These are phyloP conservation scores for Stigmatopora nigra DNA, from an alignment of 2,113 vertebrate species.

Conservation along the genomic window DNA sequence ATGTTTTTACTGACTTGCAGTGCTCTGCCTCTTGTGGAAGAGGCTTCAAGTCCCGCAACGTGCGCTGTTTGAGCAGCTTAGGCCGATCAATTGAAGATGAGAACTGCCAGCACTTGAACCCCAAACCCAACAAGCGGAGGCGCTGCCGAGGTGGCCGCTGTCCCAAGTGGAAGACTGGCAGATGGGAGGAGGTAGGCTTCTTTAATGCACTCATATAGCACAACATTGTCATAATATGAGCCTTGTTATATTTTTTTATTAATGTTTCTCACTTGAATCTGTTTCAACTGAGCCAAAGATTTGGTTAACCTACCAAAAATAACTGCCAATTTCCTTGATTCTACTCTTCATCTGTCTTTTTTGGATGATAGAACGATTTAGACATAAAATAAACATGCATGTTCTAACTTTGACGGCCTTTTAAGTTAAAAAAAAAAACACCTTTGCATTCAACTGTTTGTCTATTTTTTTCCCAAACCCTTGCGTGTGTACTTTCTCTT, in stretches of 20 bases:
- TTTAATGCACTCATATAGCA: slow-evolving; percentile 27
- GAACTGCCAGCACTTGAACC: slow-evolving; percentile 79
- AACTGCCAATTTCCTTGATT: too few species aligned
- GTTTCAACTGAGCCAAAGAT: background rate
- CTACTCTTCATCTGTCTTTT: too few species aligned
- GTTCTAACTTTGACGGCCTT: background rate
- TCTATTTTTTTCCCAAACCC: background rate
- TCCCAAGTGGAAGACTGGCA: slow-evolving; percentile 86
- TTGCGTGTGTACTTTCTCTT: slow-evolving; percentile 4
- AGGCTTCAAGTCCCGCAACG: slow-evolving; percentile 82
- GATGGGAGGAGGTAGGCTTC: slow-evolving; percentile 85
- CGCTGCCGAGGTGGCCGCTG: slow-evolving; percentile 85
- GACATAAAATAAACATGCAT: too few species aligned
- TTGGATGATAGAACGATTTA: too few species aligned
- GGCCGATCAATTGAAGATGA: slow-evolving; percentile 78
- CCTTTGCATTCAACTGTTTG: background rate
- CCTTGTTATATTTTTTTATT: background rate
- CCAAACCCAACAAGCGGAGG: slow-evolving; percentile 78
- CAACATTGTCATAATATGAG: background rate
- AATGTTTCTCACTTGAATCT: background rate
- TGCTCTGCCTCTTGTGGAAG: slow-evolving; percentile 89
- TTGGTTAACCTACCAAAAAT: background rate
- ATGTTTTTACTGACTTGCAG: slow-evolving; percentile 67
- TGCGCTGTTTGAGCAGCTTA: slow-evolving; percentile 83
- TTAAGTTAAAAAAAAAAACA: too few species aligned